These are phyloP conservation scores for Rhineura floridana DNA, from an alignment of 2,113 vertebrate genomes.

Conservation along the genomic window DNA sequence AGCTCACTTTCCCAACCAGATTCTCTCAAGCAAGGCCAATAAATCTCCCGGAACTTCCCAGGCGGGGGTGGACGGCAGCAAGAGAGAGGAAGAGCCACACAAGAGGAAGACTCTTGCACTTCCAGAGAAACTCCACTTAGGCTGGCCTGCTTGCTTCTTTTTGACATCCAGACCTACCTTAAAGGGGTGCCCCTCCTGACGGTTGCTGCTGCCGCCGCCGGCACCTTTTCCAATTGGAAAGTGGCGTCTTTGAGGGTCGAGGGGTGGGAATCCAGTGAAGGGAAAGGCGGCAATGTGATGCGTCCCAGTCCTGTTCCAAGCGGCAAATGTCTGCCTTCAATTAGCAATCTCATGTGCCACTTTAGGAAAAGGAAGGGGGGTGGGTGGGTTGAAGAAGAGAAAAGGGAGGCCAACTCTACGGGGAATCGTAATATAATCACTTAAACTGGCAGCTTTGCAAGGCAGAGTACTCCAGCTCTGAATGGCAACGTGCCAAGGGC, in stretches of 20 bases:
- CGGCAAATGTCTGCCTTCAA: neutral
- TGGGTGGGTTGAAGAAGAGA: too few relatives aligned
- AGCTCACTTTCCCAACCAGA: constrained; percentile 39
- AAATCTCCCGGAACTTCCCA: neutral
- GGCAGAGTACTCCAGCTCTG: constrained; percentile 21
- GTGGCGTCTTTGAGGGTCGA: too few relatives aligned
- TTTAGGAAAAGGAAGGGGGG: neutral
- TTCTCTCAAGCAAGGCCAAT: constrained; percentile 15
- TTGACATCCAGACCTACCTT: neutral
- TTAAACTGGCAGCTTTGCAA: constrained; percentile 56
- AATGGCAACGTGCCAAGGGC: neutral
- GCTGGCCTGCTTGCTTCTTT: neutral
- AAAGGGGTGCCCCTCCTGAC: neutral
- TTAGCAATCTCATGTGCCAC: constrained; percentile 20
- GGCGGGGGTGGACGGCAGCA: rapidly evolving
- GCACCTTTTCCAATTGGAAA: neutral
- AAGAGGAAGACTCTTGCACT: too few relatives aligned
- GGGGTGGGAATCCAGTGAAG: too few relatives aligned
- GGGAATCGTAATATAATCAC: constrained; percentile 54
- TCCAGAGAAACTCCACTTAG: neutral
- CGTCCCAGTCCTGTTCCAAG: neutral
- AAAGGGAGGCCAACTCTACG: constrained; percentile 1
- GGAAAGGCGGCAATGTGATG: neutral
- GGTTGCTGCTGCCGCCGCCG: neutral
- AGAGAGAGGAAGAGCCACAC: neutral